These are phyloP conservation scores for Diaphora mendica DNA, from an alignment of 2,888 invertebrate species.

Conservation along the genomic window DNA sequence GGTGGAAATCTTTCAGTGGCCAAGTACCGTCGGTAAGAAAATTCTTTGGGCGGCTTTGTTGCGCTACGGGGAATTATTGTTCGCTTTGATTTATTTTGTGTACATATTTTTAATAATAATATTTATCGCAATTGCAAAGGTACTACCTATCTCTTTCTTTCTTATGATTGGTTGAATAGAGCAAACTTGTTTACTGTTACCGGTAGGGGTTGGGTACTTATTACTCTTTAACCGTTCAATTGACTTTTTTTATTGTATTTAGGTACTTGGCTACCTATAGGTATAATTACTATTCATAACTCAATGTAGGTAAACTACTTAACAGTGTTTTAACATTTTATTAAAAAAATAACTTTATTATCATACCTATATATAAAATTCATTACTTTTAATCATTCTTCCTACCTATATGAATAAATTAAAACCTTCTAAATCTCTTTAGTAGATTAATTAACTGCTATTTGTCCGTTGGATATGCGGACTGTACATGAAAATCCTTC, in stretches of 20 bases:
- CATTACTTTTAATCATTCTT: no score
- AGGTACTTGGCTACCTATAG: neutral
- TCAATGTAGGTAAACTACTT: no score
- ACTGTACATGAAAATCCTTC: constrained; percentile 81
- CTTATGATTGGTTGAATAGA: constrained; percentile 30
- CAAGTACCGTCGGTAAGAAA: constrained; percentile 79
- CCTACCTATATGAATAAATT: no score
- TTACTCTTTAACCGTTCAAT: neutral
- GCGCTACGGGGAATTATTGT: constrained; percentile 34
- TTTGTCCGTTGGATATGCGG: constrained; percentile 53
- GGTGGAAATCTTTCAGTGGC: constrained; percentile 81
- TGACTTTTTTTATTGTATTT: neutral
- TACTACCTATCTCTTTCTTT: constrained; percentile 35
- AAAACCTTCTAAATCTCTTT: no score
- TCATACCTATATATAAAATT: no score
- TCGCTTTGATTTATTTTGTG: constrained; percentile 31
- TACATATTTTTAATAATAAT: constrained; percentile 36
- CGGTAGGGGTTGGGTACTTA: neutral
- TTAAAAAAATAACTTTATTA: no score
- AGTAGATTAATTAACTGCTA: no score
- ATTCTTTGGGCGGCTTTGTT: constrained; percentile 56
- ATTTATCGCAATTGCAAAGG: constrained; percentile 22
- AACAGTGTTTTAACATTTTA: no score
- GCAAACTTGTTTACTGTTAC: constrained; percentile 27
- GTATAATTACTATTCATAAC: no score